Base-by-base conservation (phyloP, 2,797 vertebrate genomes). In the Megaceryle alcyon region DNA sequence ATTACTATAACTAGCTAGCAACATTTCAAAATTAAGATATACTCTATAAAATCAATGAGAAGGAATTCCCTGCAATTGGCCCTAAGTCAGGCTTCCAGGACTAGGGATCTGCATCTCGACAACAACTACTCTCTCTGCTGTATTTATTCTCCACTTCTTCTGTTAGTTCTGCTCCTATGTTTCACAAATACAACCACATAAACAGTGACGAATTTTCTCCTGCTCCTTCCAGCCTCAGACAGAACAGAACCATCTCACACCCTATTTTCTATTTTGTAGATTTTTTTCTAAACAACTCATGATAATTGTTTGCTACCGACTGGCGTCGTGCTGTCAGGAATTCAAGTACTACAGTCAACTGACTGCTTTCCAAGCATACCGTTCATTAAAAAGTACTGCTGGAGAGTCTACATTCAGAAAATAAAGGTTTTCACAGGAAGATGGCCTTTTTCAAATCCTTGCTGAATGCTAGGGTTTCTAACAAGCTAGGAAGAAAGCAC, bases 1-100 rank as follows among this genome's bases (percentile, higher is more conserved):
- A 94, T 92, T 92, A 94, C 96, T 88, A 90, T 73, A 91, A 85
- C 90, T 84, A 90, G 60, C 82, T 82, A 77, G 87, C 93, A 94
- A 68, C 75, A 70, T 65, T 88, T 94, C 44, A 85, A 90, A 80
- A 91, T 86, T 63, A 68, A 95, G 86, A 68, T 79, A 54, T 9
- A 69, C 60, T 90, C 64, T 49, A 3, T 75, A 86, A 94, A 91
- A 90, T 71, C 70, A 81, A 8, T 66, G 57, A 90, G 57, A 88
- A 93, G 65, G 65, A 92, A 93, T 80, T 87, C 72, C 88, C 83
- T 89, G 56, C 66, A 92, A 49, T 20, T 88, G 54, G 28, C 64
- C 70, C 23, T 37, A 82, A 93, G 65, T 93, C 78, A 88, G 0
- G 0, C 33, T 93, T 90, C 68, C 69, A 95, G 88, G 41, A 71